Evolutionary conservation across 2,888 invertebrate genomes (phyloP).

Genomic region (Temnothorax rugatulus): DNA sequence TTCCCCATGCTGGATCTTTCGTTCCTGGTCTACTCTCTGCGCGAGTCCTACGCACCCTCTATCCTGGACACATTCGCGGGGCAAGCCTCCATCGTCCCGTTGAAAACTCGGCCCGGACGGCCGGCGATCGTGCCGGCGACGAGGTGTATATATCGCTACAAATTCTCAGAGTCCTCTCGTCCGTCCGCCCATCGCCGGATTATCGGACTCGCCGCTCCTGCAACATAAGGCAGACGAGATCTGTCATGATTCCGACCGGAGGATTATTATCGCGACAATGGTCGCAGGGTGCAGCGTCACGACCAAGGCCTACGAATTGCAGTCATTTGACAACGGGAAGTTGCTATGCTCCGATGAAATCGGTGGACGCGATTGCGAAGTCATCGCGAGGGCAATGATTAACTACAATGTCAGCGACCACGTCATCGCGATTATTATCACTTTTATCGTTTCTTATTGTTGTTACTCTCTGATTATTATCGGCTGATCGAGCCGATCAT

Average conservation of each 20-base stretch:
- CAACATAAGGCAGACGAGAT: conserved; percentile 62
- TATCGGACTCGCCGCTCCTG: conserved; percentile 69
- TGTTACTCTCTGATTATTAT: neutral
- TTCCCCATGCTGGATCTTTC: conserved; percentile 90
- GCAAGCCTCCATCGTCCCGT: conserved; percentile 75
- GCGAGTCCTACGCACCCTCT: conserved; percentile 68
- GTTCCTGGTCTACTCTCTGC: conserved; percentile 55
- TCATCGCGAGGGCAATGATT: conserved; percentile 47
- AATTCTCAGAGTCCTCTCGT: conserved; percentile 69
- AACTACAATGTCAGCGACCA: conserved; percentile 11
- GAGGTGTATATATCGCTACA: conserved; percentile 49
- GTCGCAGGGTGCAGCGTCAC: conserved; percentile 55
- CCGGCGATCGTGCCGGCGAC: conserved; percentile 17
- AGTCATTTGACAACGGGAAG: conserved; percentile 43
- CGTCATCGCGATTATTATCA: conserved; percentile 20
- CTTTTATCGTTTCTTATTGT: neutral
- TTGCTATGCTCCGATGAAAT: conserved; percentile 39
- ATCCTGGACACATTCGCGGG: conserved; percentile 56
- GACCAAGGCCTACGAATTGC: conserved; percentile 41
- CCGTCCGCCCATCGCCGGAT: conserved; percentile 74
- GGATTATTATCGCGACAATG: conserved; percentile 46
- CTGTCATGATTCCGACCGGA: conserved; percentile 48
- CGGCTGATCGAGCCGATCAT: neutral
- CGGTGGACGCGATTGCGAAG: conserved; percentile 48
- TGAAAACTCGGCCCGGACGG: conserved; percentile 55